Base-by-base conservation (phyloP, 2,888 invertebrate species). In the Pseudococcus jackbeardsleyi region DNA sequence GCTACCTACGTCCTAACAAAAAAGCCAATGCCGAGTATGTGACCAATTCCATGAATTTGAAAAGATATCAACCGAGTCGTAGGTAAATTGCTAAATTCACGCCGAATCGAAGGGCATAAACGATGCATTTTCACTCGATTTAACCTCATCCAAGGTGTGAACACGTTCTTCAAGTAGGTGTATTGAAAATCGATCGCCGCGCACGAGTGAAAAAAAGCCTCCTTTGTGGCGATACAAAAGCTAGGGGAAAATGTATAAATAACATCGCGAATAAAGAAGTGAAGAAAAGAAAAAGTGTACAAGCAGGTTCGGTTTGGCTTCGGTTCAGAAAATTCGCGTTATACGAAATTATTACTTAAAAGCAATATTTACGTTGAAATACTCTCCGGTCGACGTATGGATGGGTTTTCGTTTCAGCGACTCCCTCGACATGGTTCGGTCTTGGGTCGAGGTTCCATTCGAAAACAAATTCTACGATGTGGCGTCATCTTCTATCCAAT, bases 241-340 rank as follows among this genome's bases (percentile, higher is more conserved):
- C 19, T 0, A 19, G 19, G 59, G 59, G 0, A 59, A 59, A 54
- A 19, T 8, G 59, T 59, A 59, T 59, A 59, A 59, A 59, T 19
- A 59, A 59, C 59, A 59, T 59, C 59, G 59, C 59, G 59, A 59
- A 59, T 59, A 59, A 59, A 59, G 59, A 59, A 59, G 59, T 11
- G 19, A 19, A 59, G 17, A 59, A 59, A 59, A 19, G 19, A 9
- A 59, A n/a, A 59, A 33, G 19, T 19, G 19, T 59, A 59, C 54
- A 54, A n/a, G 59, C 19, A 59, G 59, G 59, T 72, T 72, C 15
- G 26, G 68, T 72, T 72, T 72, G 68, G 68, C 68, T 72, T 72
- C 68, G 68, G 68, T 72, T 72, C 68, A 72, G 68, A 72, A 72
- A 72, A 72, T 72, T 72, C 68, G 68, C 68, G 68, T 59, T 59